A percentile compares a stretch with the other conserved stretches of the same genome.
These are phyloP conservation scores for Pomatostomus ruficeps DNA, from an alignment of 2,113 vertebrate species.

Conservation along the genomic window DNA sequence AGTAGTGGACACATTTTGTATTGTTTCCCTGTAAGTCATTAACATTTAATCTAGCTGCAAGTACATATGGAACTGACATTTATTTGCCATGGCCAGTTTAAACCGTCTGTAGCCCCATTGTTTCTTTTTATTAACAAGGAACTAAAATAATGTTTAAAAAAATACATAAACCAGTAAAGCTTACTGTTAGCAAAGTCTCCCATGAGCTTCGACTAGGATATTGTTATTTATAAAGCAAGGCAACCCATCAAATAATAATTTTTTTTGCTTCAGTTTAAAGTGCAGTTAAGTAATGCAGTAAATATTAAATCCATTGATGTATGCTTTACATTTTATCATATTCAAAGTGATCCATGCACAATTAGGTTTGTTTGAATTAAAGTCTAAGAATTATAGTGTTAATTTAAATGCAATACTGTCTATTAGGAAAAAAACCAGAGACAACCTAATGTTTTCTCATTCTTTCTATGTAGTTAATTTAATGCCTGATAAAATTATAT, in stretches of 20 bases:
- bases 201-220: not conserved
- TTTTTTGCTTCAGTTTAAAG: not conserved
- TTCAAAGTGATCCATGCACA: slow-evolving; percentile 10
- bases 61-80: not conserved
- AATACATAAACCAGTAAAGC: not conserved
- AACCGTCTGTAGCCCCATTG: not conserved
- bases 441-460: not conserved
- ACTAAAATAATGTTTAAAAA: not conserved
- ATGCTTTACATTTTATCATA: not conserved
- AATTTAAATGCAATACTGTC: not conserved
- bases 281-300: not conserved
- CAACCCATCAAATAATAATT: not conserved
- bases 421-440: not conserved
- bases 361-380: slow-evolving; percentile 49
- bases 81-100: not conserved
- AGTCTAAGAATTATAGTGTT: not conserved
- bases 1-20: not conserved
- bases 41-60: not conserved
- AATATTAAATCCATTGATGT: not conserved
- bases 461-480: slow-evolving; percentile 18
- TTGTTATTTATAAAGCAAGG: not conserved
- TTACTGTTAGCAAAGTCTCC: not conserved
- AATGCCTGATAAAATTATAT: slow-evolving; percentile 29
- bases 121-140: not conserved
- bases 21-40: not conserved